phyloP scores from a whole-genome alignment of 2,797 vertebrate genomes.

The Merluccius polli region DNA sequence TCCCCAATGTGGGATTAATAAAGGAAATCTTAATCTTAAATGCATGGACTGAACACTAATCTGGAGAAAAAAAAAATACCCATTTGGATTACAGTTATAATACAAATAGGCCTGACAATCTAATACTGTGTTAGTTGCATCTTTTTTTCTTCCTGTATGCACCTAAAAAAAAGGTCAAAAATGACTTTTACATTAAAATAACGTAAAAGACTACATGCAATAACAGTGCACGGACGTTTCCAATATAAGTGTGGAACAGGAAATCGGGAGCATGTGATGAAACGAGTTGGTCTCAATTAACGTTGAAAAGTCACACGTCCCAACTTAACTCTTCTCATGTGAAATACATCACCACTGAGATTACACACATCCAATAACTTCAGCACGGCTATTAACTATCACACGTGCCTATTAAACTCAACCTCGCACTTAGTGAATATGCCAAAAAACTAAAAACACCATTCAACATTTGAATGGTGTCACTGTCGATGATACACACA shows the following conservation, averaged over 20 bases:
- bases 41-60: neutral
- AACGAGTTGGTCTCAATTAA: neutral
- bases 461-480: neutral
- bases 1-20: too few species aligned
- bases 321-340: slow-evolving; percentile 27
- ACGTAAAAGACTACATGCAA: neutral
- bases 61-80: neutral
- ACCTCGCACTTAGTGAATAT: neutral
- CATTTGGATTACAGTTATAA: neutral
- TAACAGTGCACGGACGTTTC: neutral
- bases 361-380: neutral
- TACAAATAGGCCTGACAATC: neutral
- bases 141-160: too few species aligned
- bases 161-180: neutral
- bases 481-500: neutral
- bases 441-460: too few species aligned
- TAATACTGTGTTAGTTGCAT: neutral
- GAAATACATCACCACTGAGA: slow-evolving; percentile 24
- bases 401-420: neutral
- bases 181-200: neutral
- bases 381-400: neutral
- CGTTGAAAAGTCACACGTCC: neutral
- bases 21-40: too few species aligned
- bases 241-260: slow-evolving; percentile 12
- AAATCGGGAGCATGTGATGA: slow-evolving; percentile 45